Percentiles rank a stretch among this genome's conserved stretches.
Evolutionary conservation across 2,888 invertebrate species (phyloP).

Genomic region (Hermaeophaga mercurialis): DNA sequence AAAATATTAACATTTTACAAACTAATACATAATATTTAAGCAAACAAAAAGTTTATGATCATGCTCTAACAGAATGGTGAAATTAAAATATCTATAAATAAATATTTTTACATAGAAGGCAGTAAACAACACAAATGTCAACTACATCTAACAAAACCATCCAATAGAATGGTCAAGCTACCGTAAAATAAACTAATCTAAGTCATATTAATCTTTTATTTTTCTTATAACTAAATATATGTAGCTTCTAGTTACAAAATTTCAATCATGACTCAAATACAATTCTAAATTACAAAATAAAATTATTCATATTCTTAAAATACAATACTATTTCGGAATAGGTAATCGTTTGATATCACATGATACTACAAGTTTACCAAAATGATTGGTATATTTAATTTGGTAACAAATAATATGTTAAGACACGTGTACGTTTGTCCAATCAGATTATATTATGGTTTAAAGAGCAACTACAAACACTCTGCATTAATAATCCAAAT

Average conservation of each 20-base stretch:
- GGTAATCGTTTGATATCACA: conserved; percentile 16
- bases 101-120: too few species aligned
- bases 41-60: too few species aligned
- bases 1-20: too few species aligned
- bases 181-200: background rate
- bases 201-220: conserved; percentile 10
- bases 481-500: background rate
- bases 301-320: conserved; percentile 16
- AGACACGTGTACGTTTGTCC: background rate
- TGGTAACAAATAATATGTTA: conserved; percentile 4
- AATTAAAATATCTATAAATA: too few species aligned
- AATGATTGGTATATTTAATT: conserved; percentile 6
- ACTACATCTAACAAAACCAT: too few species aligned
- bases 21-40: too few species aligned
- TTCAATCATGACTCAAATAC: conserved; percentile 7
- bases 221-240: conserved; percentile 16
- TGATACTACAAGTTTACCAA: conserved; percentile 3
- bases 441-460: too few species aligned
- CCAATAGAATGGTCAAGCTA: too few species aligned
- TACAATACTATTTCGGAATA: conserved; percentile 19
- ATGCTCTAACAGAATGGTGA: too few species aligned
- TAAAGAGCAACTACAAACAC: background rate
- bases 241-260: conserved; percentile 14
- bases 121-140: too few species aligned
- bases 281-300: conserved; percentile 15